Conservation (phyloP, 2,888 invertebrate genomes). For the Agonum fuliginosum region DNA sequence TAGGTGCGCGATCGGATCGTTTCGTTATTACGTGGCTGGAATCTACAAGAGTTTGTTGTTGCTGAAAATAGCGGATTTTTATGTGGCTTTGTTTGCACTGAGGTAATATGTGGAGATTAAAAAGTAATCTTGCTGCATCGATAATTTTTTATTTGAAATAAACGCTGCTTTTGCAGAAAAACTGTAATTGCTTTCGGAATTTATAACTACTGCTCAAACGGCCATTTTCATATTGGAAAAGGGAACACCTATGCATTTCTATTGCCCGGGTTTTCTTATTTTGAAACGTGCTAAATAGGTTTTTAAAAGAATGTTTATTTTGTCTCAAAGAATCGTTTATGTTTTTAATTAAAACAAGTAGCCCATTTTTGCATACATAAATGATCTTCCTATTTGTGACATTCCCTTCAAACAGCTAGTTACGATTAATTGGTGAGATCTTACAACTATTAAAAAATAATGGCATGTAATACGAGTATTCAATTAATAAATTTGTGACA, state of each 20-base stretch:
- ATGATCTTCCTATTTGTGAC: too few species aligned
- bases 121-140: constrained; percentile 27
- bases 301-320: background rate
- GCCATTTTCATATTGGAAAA: background rate
- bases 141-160: constrained; percentile 33
- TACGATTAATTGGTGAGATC: too few species aligned
- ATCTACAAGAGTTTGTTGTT: constrained; percentile 41
- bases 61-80: constrained; percentile 19
- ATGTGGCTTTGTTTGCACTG: constrained; percentile 26
- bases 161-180: constrained; percentile 4
- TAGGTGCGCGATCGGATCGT: constrained; percentile 36
- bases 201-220: constrained; percentile 20
- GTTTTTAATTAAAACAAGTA: too few species aligned
- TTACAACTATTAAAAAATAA: too few species aligned
- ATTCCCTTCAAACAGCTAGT: too few species aligned
- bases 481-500: too few species aligned
- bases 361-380: too few species aligned
- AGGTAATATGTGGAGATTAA: constrained; percentile 39
- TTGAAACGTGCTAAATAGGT: too few species aligned
- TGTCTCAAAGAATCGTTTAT: too few species aligned
- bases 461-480: too few species aligned
- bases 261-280: too few species aligned
- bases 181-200: constrained; percentile 22
- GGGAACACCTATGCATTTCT: too few species aligned
- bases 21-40: constrained; percentile 39